These are phyloP conservation scores for Melanocharis versteri DNA, from an alignment of 2,113 vertebrate genomes.

Conservation along the genomic window DNA sequence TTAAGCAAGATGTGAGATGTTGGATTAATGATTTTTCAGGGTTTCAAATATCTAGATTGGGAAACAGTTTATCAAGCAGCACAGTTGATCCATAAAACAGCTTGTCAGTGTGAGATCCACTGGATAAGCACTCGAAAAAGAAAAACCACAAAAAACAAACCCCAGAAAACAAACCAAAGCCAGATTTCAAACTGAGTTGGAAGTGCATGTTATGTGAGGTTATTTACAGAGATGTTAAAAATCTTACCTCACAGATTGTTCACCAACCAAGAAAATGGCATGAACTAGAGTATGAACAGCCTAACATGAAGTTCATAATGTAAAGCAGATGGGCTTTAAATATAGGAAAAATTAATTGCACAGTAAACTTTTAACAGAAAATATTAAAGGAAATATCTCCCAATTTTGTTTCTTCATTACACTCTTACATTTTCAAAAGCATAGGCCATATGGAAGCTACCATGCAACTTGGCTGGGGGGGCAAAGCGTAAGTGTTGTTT, in stretches of 20 bases:
- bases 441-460: not conserved
- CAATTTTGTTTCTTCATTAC: not conserved
- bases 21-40: not conserved
- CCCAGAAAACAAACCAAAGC: not conserved
- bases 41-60: not conserved
- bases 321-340: slow-evolving; percentile 21
- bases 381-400: not conserved
- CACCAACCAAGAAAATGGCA: not conserved
- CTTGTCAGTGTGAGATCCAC: not conserved
- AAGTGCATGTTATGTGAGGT: not conserved
- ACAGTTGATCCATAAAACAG: not conserved
- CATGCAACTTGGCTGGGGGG: not conserved
- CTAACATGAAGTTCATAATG: not conserved
- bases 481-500: not conserved
- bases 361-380: not conserved
- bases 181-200: not conserved
- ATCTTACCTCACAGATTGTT: slow-evolving; percentile 17
- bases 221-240: not conserved
- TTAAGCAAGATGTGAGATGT: slow-evolving; percentile 7
- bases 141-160: not conserved
- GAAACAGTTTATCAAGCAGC: not conserved
- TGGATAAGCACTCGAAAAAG: not conserved
- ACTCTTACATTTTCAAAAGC: not conserved
- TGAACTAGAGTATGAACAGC: not conserved
- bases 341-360: not conserved